Percentiles rank a stretch among this genome's conserved stretches.
These are phyloP conservation scores for Anhinga rufa DNA, from an alignment of 2,113 vertebrate species.

Conservation along the genomic window DNA sequence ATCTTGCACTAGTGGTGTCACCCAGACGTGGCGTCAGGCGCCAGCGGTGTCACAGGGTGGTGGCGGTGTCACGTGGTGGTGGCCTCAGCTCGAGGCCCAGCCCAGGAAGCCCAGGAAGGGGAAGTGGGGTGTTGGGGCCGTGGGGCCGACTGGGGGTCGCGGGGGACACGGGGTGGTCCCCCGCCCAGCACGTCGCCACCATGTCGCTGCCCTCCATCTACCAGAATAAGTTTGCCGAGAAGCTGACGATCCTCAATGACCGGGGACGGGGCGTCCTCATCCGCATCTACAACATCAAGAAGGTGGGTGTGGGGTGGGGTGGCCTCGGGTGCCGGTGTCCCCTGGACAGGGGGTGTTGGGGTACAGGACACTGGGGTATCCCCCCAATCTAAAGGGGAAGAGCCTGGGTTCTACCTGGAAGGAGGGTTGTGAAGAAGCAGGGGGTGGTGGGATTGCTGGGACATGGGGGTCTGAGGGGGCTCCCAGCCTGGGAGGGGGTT, in stretches of 20 bases:
- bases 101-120: not conserved
- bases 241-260: constrained; percentile 88
- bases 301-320: constrained; percentile 67
- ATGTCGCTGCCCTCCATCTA: constrained; percentile 80
- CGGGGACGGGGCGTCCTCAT: constrained; percentile 86
- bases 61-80: not conserved
- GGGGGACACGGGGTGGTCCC: not conserved
- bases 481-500: not conserved
- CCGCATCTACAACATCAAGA: constrained; percentile 91
- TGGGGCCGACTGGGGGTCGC: not conserved
- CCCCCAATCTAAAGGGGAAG: not conserved
- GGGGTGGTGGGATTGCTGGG: not conserved
- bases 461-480: not conserved
- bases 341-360: not conserved
- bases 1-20: too few relatives aligned
- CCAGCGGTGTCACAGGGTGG: not conserved
- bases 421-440: not conserved
- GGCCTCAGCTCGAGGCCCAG: not conserved
- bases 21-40: not conserved
- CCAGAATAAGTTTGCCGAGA: constrained; percentile 91
- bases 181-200: not conserved
- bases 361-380: not conserved
- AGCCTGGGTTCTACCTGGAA: not conserved
- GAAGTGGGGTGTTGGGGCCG: not conserved
- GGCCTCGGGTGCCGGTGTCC: too few relatives aligned